Evolutionary conservation across 2,888 invertebrate species (phyloP), one percentile per base, ranked within the genome.

Genomic region (Nemotelus pantherinus): DNA sequence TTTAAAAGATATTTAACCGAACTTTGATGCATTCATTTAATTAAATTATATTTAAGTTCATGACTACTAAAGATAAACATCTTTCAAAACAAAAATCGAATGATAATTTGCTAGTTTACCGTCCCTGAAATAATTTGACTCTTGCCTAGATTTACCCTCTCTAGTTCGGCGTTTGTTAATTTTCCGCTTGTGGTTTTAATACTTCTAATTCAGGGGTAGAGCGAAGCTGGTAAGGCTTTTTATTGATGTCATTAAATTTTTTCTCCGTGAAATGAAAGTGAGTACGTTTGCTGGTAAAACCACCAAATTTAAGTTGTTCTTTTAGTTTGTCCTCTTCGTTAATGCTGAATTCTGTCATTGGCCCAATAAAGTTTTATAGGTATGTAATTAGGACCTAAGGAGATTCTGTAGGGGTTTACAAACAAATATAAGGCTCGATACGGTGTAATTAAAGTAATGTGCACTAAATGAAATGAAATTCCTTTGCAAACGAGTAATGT

Each of bases 101-200:
- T 25, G 25, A 25, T 25, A 1, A 0, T 25, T 25, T 25, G 25
- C 25, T 25, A 25, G 25, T 25, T 25, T 25, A 25, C 25, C 25
- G 25, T 25, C 25, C 25, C 25, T 25, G 25, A 25, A 25, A 25
- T 25, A 25, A 25, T 25, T 25, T 25, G 25, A 25, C 25, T 25
- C 25, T 25, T 1, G 25, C 25, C 25, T 25, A 25, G 25, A 25
- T 25, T 25, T 25, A 25, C 25, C 55, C 45, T 77, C 68, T 68
- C 47, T 63, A 58, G 71, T 60, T 60, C 72, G 79, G 65, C 79
- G 77, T 81, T 81, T 81, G 83, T 85, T 86, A 86, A 86, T 86
- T 86, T 86, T 86, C 85, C 86, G 86, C 85, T 86, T 83, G 85
- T 84, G 85, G 84, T 82, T 85, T 85, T 85, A 85, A 84, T 84